These are phyloP conservation scores for Nematolebias whitei DNA, from an alignment of 2,113 vertebrate genomes.

Conservation along the genomic window DNA sequence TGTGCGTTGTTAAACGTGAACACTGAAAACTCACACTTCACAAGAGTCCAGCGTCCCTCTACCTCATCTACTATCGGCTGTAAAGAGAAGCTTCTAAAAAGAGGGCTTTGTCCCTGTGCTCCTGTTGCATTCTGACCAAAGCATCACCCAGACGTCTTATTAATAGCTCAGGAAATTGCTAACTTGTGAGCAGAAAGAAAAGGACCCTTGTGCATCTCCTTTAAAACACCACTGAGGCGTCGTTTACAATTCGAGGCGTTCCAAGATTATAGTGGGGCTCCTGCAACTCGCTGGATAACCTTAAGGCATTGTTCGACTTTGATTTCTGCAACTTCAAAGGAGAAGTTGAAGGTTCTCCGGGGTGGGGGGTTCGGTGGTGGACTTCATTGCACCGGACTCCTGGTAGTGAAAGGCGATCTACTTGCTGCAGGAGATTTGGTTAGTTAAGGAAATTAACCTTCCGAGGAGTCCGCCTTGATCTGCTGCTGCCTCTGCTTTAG, in stretches of 20 bases:
- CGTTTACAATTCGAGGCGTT: constrained; percentile 33
- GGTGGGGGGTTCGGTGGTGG: constrained; percentile 41
- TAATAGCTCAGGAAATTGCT: not conserved
- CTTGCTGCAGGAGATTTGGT: constrained; percentile 71
- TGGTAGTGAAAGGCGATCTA: constrained; percentile 69
- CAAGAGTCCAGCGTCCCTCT: no score
- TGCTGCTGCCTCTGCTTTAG: constrained; percentile 56
- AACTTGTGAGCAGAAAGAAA: not conserved
- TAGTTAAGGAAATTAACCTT: constrained; percentile 74
- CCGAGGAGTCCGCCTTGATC: constrained; percentile 65
- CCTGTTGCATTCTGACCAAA: not conserved
- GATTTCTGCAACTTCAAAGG: constrained; percentile 66
- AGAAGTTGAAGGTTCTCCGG: constrained; percentile 45
- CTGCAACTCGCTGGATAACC: constrained; percentile 65
- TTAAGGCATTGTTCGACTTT: constrained; percentile 52
- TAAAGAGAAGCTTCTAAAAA: not conserved
- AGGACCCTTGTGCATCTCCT: not conserved
- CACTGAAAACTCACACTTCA: no score
- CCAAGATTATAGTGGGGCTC: constrained; percentile 38
- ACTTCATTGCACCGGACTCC: constrained; percentile 59
- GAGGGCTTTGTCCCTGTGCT: not conserved
- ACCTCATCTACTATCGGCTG: no score
- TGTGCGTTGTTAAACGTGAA: no score
- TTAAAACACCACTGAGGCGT: constrained; percentile 15
- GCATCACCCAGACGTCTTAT: not conserved